Evolutionary conservation across 2,888 invertebrate genomes (phyloP).

Genomic region (Tipula confusa): DNA sequence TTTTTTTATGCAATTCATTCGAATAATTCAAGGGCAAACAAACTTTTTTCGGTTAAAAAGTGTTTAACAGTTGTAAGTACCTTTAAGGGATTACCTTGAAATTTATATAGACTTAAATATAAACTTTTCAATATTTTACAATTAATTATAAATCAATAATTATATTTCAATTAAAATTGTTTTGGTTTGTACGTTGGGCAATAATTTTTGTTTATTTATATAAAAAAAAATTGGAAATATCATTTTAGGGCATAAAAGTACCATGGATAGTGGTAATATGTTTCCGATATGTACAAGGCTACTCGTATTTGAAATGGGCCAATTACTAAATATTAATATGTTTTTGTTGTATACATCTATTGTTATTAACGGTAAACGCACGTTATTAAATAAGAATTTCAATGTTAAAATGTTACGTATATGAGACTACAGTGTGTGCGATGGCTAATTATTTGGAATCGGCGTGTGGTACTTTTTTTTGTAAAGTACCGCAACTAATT

Average conservation of each 20-base stretch:
- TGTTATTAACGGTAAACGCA: background rate
- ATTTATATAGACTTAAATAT: too few relatives aligned
- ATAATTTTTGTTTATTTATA: background rate
- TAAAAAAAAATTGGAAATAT: background rate
- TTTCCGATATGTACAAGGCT: conserved; percentile 7
- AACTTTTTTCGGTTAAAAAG: background rate
- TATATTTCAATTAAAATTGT: background rate
- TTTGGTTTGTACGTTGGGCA: background rate
- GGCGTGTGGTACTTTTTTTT: background rate
- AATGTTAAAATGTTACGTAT: background rate
- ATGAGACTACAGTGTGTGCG: too few relatives aligned
- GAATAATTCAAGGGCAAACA: background rate
- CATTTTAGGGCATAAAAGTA: background rate
- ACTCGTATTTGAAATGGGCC: background rate
- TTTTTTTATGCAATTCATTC: background rate
- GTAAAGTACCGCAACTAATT: background rate
- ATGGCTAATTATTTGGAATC: background rate
- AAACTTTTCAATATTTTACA: background rate
- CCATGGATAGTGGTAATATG: background rate
- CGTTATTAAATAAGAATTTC: background rate
- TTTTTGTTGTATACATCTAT: background rate
- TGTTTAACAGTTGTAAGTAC: background rate
- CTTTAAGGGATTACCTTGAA: conserved; percentile 21
- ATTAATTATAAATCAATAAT: conserved; percentile 20
- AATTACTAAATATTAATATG: background rate